Conservation (phyloP, 2,797 vertebrate genomes). For the Ficedula albicollis region DNA sequence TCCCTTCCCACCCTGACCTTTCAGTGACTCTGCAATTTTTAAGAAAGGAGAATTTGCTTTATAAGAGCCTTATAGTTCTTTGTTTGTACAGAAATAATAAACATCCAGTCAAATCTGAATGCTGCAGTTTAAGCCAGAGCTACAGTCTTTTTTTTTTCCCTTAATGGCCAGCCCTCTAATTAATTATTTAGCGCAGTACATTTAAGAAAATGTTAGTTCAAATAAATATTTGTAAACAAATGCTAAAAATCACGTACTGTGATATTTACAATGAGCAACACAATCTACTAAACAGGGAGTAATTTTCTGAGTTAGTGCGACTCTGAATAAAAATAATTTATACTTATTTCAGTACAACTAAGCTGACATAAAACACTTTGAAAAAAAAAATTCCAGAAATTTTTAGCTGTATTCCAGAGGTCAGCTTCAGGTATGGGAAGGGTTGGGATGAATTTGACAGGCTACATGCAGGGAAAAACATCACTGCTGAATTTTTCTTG, state of each 20-base stretch:
- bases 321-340: neutral
- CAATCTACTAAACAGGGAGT: neutral
- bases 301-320: neutral
- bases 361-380: neutral
- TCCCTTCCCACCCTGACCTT: neutral
- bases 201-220: neutral
- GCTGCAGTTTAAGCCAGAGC: neutral
- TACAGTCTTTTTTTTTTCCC: neutral
- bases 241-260: neutral
- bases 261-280: neutral
- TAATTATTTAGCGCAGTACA: neutral
- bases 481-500: neutral
- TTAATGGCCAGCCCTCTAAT: neutral
- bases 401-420: neutral
- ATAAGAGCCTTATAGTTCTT: neutral
- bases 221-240: constrained; percentile 24
- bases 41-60: neutral
- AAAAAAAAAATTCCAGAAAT: neutral
- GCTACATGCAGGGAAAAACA: neutral
- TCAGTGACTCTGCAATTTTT: neutral
- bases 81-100: neutral
- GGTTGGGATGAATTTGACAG: neutral
- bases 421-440: neutral
- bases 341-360: neutral
- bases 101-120: neutral